These are phyloP conservation scores for Batillaria attramentaria DNA, from an alignment of 1,140 invertebrate species.

Conservation along the genomic window DNA sequence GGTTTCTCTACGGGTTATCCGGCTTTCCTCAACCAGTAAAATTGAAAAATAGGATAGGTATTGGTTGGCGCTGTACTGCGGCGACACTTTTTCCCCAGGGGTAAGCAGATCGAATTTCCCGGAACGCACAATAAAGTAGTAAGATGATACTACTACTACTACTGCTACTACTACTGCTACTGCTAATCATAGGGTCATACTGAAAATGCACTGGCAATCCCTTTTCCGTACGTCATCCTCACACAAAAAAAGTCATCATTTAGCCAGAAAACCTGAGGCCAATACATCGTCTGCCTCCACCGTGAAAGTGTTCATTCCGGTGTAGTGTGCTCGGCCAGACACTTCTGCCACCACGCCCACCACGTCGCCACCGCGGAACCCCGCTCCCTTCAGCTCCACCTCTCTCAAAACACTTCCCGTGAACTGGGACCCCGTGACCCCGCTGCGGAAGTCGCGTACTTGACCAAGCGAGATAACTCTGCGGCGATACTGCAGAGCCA, in stretches of 20 bases:
- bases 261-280: constrained; percentile 53
- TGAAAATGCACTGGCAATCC: background rate
- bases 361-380: constrained; percentile 35
- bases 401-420: constrained; percentile 48
- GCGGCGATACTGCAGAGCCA: constrained; percentile 63
- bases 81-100: too few relatives aligned
- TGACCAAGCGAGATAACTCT: constrained; percentile 55
- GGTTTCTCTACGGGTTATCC: too few relatives aligned
- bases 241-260: background rate
- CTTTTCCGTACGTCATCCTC: background rate
- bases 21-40: too few relatives aligned
- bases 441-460: constrained; percentile 52
- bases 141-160: too few relatives aligned
- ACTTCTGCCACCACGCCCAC: constrained; percentile 65
- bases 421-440: constrained; percentile 53
- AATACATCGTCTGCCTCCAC: constrained; percentile 61
- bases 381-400: constrained; percentile 25
- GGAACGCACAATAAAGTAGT: too few relatives aligned
- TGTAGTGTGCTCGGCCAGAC: constrained; percentile 62
- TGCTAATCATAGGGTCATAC: background rate
- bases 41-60: too few relatives aligned
- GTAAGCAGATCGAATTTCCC: too few relatives aligned
- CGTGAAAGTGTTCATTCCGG: constrained; percentile 54
- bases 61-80: too few relatives aligned
- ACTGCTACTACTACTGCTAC: too few relatives aligned